Evolutionary conservation across 2,888 invertebrate genomes (phyloP).

Genomic region (Leptogaster cylindrica): DNA sequence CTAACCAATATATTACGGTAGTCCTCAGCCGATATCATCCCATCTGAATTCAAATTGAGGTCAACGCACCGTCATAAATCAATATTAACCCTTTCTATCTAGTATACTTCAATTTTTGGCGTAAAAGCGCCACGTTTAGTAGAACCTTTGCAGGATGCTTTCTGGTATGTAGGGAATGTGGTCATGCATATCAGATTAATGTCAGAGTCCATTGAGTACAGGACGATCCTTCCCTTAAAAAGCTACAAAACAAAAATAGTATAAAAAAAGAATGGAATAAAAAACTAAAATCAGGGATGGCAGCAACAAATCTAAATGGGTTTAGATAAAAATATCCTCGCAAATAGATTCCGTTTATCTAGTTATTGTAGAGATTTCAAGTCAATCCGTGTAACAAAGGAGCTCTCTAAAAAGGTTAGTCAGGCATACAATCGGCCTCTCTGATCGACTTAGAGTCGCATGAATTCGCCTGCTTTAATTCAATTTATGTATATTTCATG

Average conservation of each 20-base stretch:
- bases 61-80: slow-evolving; percentile 40
- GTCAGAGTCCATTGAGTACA: slow-evolving; percentile 23
- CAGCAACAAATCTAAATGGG: background rate
- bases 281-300: background rate
- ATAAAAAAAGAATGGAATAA: background rate
- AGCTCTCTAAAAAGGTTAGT: background rate
- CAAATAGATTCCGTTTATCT: slow-evolving; percentile 23
- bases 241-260: background rate
- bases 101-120: slow-evolving; percentile 34
- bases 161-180: slow-evolving; percentile 31
- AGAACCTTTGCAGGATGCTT: slow-evolving; percentile 16
- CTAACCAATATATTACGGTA: slow-evolving; percentile 33
- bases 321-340: slow-evolving; percentile 8
- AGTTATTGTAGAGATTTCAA: slow-evolving; percentile 2
- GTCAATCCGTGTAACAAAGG: background rate
- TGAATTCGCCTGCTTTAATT: slow-evolving; percentile 5
- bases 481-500: slow-evolving; percentile 5
- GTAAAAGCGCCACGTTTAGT: slow-evolving; percentile 27
- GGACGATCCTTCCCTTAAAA: slow-evolving; percentile 8
- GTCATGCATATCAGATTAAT: slow-evolving; percentile 38
- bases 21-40: slow-evolving; percentile 23
- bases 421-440: no score
- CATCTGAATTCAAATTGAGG: slow-evolving; percentile 39
- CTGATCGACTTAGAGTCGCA: no score
- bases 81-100: slow-evolving; percentile 38